Evolutionary conservation across 2,888 invertebrate species (phyloP).

Genomic region (Apodemia zela): DNA sequence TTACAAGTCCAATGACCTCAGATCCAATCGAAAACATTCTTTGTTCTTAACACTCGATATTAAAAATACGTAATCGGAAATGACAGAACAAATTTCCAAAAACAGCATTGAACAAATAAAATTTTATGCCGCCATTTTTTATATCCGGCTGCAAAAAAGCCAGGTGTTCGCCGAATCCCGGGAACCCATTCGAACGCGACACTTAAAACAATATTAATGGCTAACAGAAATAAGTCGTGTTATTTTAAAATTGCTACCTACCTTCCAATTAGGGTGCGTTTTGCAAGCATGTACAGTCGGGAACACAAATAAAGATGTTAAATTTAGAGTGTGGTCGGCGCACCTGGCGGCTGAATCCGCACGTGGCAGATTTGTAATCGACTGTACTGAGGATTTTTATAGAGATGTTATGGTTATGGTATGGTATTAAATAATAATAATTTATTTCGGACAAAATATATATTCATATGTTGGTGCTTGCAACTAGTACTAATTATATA

Average conservation of each 20-base stretch:
- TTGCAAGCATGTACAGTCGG: constrained; percentile 56
- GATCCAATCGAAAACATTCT: neutral
- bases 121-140: constrained; percentile 1
- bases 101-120: neutral
- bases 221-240: constrained; percentile 47
- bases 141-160: constrained; percentile 22
- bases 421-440: too few relatives aligned
- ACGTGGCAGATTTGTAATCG: constrained; percentile 53
- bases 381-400: constrained; percentile 54
- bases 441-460: too few relatives aligned
- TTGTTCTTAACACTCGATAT: neutral
- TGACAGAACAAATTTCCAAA: constrained; percentile 1
- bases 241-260: constrained; percentile 58
- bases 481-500: too few relatives aligned
- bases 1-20: too few relatives aligned
- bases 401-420: constrained; percentile 37
- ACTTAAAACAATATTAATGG: constrained; percentile 35
- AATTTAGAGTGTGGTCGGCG: constrained; percentile 75
- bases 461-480: too few relatives aligned
- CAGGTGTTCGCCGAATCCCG: constrained; percentile 33
- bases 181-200: constrained; percentile 28
- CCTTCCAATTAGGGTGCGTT: constrained; percentile 53
- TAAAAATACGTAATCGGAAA: neutral
- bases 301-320: constrained; percentile 77
- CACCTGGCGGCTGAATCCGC: constrained; percentile 63